Percentiles rank a stretch among this genome's conserved stretches.
Conservation (phyloP, 30 jellyfish, hydroid and myxozoan genomes). For the Pseudorhiza aurosa region DNA sequence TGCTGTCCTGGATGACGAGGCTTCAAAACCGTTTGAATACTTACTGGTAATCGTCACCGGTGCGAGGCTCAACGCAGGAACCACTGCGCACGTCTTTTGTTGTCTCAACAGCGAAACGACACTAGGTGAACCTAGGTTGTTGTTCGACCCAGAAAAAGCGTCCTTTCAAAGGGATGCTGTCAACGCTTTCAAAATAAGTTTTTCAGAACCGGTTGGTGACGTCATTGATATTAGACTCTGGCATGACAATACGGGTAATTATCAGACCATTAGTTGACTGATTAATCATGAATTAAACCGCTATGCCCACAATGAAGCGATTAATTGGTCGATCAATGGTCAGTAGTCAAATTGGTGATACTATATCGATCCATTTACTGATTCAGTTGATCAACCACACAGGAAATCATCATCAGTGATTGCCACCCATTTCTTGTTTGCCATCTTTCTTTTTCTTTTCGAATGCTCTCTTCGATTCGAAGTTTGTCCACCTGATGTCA, state of each 20-base stretch:
- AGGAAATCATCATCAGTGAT: too few species aligned
- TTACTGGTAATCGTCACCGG: constrained; percentile 70
- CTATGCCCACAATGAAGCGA: too few species aligned
- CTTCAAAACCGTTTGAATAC: constrained; percentile 39
- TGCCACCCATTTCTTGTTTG: too few species aligned
- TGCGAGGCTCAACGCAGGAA: constrained; percentile 70
- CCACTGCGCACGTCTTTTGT: constrained; percentile 81
- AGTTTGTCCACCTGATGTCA: too few species aligned
- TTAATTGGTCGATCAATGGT: too few species aligned
- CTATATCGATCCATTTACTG: too few species aligned
- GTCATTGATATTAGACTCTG: constrained; percentile 51
- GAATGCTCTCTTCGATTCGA: too few species aligned
- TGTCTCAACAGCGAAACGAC: constrained; percentile 15
- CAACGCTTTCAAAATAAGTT: constrained; percentile 53
- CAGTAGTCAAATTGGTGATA: too few species aligned
- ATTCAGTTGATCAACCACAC: too few species aligned
- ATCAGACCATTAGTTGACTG: neutral
- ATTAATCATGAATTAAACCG: too few species aligned
- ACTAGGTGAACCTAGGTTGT: constrained; percentile 36
- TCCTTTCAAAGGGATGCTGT: constrained; percentile 45
- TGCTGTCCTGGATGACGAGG: constrained; percentile 36
- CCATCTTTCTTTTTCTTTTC: too few species aligned
- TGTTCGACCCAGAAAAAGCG: constrained; percentile 46
- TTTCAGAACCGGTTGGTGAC: constrained; percentile 38
- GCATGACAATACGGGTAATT: constrained; percentile 75